Evolutionary conservation across 2,797 vertebrate species (phyloP), one percentile per base, ranked within the genome.

Genomic region (Anguilla pacifica): DNA sequence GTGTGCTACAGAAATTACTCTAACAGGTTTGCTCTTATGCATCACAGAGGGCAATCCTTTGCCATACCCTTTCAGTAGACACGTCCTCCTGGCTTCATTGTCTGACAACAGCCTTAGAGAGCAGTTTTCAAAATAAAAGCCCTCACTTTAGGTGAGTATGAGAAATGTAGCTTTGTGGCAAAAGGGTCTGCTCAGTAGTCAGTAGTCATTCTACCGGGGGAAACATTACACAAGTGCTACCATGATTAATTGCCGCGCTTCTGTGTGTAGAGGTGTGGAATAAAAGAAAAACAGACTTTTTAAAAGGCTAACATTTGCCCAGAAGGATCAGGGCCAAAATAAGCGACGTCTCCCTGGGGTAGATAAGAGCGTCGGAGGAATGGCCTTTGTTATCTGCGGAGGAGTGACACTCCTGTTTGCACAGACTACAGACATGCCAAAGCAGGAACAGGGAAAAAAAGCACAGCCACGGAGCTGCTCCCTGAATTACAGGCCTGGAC

Each of bases 401-500:
- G 77, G 22, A 9, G 43, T 22, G 77, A 49, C 77, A 17, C 43
- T 22, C 43, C 17, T 81, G 77, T 81, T 25, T 81, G 77, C 19
- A 9, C 19, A 25, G 43, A 10, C 77, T 81, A 7, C 77, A 81
- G 77, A 81, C 77, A 25, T 25, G 77, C 39, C 39, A 7, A 49
- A 81, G 49, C 77, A 81, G 77, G 77, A 49, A 49, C 25, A 81
- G 6, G 22, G 43, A 81, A 46, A 79, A 15, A 25, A 19, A 7
- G 6, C 6, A 3, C 17, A 46, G 19, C 35, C 77, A 9, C 10
- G 77, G 22, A 49, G 19, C 77, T 3, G 3, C 77, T 46, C 77
- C 77, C 43, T 49, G 77, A 49, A 81, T 81, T 81, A 81, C 77
- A 81, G 77, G 77, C 39, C 77, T 49, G 77, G 25, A 25, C 77